Evolutionary conservation across 2,888 invertebrate species (phyloP).

Genomic region (Acrocyrtus sp.): DNA sequence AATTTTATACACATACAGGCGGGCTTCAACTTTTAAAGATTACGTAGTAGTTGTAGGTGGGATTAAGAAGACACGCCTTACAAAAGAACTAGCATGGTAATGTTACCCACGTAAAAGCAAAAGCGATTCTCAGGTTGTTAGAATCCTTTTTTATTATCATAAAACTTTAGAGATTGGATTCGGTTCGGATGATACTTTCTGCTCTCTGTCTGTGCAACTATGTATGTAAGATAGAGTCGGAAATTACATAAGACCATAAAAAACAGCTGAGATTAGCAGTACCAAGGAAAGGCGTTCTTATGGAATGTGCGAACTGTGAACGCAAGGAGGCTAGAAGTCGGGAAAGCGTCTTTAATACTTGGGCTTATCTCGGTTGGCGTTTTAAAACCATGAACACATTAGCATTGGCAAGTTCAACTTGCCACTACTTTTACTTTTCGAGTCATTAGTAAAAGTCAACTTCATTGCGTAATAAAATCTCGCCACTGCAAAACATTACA

Average conservation of each 20-base stretch:
- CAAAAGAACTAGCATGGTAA: background rate
- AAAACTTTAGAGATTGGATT: too few relatives aligned
- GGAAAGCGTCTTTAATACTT: background rate
- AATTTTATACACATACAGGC: too few relatives aligned
- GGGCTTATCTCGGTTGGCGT: background rate
- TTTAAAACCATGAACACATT: background rate
- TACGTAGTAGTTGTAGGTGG: too few relatives aligned
- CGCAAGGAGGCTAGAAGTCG: background rate
- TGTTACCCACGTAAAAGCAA: background rate
- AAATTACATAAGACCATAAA: slow-evolving; percentile 11
- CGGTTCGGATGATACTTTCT: background rate
- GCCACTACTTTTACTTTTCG: background rate
- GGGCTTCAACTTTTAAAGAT: too few relatives aligned
- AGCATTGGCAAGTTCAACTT: background rate
- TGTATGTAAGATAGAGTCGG: background rate
- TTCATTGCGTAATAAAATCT: too few relatives aligned
- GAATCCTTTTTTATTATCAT: too few relatives aligned
- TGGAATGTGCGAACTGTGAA: background rate
- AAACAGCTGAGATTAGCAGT: slow-evolving; percentile 19
- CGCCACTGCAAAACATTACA: too few relatives aligned
- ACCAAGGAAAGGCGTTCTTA: background rate
- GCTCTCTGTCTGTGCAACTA: too few relatives aligned
- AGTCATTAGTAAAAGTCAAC: too few relatives aligned
- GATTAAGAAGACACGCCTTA: too few relatives aligned
- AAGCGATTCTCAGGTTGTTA: background rate